Percentiles rank a stretch among this genome's conserved stretches.
Conservation (phyloP, 2,797 vertebrate genomes). For the Myoxocephalus aenaeus region DNA sequence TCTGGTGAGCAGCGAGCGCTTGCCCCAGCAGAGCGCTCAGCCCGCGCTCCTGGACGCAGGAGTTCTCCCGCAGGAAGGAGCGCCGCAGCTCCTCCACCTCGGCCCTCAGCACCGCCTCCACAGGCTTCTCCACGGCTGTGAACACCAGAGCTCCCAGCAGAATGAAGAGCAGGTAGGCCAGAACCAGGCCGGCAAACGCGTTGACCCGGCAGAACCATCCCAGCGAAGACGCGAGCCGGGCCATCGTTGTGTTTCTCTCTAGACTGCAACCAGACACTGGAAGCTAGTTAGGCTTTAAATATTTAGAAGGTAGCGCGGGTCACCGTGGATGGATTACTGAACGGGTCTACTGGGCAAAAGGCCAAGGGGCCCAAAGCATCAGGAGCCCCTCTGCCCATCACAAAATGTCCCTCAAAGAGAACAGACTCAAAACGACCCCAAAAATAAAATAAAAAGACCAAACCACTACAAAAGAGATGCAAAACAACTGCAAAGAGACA, state of each 20-base stretch:
- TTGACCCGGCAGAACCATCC: slow-evolving; percentile 26
- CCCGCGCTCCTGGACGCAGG: slow-evolving; percentile 69
- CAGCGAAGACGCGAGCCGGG: slow-evolving; percentile 9
- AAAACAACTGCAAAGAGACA: not conserved
- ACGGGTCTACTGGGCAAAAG: no score
- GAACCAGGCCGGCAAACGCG: slow-evolving; percentile 66
- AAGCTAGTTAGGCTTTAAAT: slow-evolving; percentile 58
- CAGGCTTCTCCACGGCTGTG: slow-evolving; percentile 71
- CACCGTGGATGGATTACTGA: not conserved
- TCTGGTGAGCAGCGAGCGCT: slow-evolving; percentile 64
- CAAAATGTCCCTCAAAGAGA: not conserved
- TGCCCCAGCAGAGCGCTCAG: slow-evolving; percentile 74
- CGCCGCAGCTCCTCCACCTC: slow-evolving; percentile 64
- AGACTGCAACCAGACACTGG: slow-evolving; percentile 60
- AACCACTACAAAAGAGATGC: no score
- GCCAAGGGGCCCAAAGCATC: not conserved
- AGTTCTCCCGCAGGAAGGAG: slow-evolving; percentile 72
- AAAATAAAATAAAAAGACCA: not conserved
- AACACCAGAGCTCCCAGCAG: slow-evolving; percentile 77
- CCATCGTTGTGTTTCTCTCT: slow-evolving; percentile 48
- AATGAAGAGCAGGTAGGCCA: slow-evolving; percentile 73
- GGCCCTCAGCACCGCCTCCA: slow-evolving; percentile 64
- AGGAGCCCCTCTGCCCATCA: not conserved
- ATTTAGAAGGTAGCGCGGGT: slow-evolving; percentile 59
- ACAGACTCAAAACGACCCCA: not conserved